These are phyloP conservation scores for Enteromius mattozi DNA, from an alignment of 2,797 vertebrate genomes.

Conservation along the genomic window DNA sequence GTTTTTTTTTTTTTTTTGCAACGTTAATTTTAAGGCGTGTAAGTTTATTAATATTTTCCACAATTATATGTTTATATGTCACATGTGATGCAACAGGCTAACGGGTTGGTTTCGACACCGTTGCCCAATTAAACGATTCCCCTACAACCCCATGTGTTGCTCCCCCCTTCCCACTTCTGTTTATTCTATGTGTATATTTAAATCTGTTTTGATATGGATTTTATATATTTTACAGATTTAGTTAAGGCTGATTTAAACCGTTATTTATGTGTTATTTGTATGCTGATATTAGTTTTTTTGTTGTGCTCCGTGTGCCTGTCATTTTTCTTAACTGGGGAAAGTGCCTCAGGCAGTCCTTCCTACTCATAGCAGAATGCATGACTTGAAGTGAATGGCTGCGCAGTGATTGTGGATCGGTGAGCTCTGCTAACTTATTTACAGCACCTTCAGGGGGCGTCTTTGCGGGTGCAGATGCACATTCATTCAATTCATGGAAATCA, in stretches of 20 bases:
- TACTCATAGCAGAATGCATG: background rate
- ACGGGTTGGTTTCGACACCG: background rate
- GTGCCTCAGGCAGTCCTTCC: background rate
- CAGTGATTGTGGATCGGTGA: conserved; percentile 34
- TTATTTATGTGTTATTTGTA: background rate
- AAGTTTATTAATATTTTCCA: background rate
- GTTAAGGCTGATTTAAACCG: background rate
- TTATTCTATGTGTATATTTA: background rate
- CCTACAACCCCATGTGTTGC: background rate
- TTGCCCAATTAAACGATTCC: background rate
- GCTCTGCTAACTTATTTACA: conserved; percentile 58
- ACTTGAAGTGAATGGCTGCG: conserved; percentile 2
- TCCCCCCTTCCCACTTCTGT: background rate
- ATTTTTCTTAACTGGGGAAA: background rate
- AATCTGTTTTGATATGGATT: background rate
- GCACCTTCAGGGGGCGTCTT: conserved; percentile 19
- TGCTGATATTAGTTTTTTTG: background rate
- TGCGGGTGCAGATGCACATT: conserved; percentile 36
- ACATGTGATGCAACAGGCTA: background rate
- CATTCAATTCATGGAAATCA: conserved; percentile 25
- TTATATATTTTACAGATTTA: background rate
- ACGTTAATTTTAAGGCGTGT: background rate
- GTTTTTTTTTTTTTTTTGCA: background rate
- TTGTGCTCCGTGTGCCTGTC: background rate
- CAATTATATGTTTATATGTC: background rate